A percentile compares a stretch with the other conserved stretches of the same genome.
Conservation (phyloP, 2,888 invertebrate species). For the Clusia tigrina region DNA sequence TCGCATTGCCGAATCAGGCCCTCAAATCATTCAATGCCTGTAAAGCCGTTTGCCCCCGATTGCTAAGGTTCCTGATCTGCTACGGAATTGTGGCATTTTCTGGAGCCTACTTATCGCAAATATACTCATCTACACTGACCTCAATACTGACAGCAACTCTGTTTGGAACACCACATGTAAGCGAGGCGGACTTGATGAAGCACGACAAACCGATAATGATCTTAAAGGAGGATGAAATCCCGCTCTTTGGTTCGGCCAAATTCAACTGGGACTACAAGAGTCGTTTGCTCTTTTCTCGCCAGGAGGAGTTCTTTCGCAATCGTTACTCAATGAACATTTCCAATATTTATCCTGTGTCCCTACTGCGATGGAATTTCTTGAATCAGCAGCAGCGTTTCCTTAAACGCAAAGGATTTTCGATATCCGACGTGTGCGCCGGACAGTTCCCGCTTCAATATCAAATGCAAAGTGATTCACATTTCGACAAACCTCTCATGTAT, state of each 20-base stretch:
- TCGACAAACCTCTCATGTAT: constrained; percentile 21
- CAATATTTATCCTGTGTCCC: constrained; percentile 45
- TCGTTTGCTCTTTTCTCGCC: not conserved
- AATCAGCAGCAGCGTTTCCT: constrained; percentile 42
- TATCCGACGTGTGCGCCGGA: constrained; percentile 45
- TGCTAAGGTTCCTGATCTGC: not conserved
- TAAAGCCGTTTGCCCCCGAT: too few species aligned
- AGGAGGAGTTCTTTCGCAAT: not conserved
- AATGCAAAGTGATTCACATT: constrained; percentile 47
- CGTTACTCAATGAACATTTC: constrained; percentile 29
- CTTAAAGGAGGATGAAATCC: constrained; percentile 27
- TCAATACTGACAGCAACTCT: constrained; percentile 36
- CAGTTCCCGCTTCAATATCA: constrained; percentile 45
- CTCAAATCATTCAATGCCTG: not conserved
- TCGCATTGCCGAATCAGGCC: constrained; percentile 21
- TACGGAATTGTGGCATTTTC: constrained; percentile 13
- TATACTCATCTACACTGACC: constrained; percentile 39
- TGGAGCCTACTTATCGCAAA: constrained; percentile 31
- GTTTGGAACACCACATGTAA: not conserved
- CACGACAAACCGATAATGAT: constrained; percentile 36
- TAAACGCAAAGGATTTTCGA: constrained; percentile 40
- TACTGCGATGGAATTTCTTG: constrained; percentile 42
- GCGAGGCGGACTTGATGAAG: constrained; percentile 30
- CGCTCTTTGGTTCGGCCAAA: constrained; percentile 25
- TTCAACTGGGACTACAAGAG: not conserved